These are phyloP conservation scores for Aspidoscelis tigris DNA, from an alignment of 2,113 vertebrate species.

Conservation along the genomic window DNA sequence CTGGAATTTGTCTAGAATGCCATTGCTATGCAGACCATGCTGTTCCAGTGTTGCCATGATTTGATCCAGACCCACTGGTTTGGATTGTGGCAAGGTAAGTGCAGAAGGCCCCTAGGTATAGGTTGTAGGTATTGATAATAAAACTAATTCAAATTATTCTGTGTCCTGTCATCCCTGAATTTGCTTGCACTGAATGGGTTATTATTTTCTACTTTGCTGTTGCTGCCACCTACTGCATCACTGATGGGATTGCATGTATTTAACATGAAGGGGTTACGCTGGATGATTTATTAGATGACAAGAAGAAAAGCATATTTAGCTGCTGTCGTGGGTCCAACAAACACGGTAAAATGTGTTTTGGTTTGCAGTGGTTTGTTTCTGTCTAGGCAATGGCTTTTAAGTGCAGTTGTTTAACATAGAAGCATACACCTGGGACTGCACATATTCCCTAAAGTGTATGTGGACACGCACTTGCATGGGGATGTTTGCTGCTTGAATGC, in stretches of 20 bases:
- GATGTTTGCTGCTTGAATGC: slow-evolving; percentile 59
- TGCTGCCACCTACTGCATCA: slow-evolving; percentile 87
- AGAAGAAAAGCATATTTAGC: slow-evolving; percentile 97
- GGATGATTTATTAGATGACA: slow-evolving; percentile 92
- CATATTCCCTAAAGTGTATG: slow-evolving; percentile 59
- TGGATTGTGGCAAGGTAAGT: too few relatives aligned
- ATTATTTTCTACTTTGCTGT: slow-evolving; percentile 73
- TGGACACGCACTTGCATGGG: slow-evolving; percentile 42
- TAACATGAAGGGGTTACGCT: slow-evolving; percentile 92
- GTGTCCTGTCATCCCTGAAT: slow-evolving; percentile 31
- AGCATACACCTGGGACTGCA: background rate
- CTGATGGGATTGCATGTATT: slow-evolving; percentile 89
- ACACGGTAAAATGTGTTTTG: slow-evolving; percentile 89
- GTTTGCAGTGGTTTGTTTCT: slow-evolving; percentile 71
- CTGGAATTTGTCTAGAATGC: too few relatives aligned
- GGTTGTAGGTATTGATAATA: background rate
- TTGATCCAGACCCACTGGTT: too few relatives aligned
- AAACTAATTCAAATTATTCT: background rate
- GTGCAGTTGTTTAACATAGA: slow-evolving; percentile 31
- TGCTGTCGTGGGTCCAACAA: slow-evolving; percentile 95
- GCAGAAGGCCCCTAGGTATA: background rate
- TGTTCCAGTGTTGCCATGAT: too few relatives aligned
- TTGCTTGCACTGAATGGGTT: slow-evolving; percentile 57
- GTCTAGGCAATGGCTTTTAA: slow-evolving; percentile 50
- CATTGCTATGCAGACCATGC: too few relatives aligned